Evolutionary conservation across 2,113 vertebrate genomes (phyloP), one percentile per base, ranked within the genome.

Genomic region (Hippocampus comes): DNA sequence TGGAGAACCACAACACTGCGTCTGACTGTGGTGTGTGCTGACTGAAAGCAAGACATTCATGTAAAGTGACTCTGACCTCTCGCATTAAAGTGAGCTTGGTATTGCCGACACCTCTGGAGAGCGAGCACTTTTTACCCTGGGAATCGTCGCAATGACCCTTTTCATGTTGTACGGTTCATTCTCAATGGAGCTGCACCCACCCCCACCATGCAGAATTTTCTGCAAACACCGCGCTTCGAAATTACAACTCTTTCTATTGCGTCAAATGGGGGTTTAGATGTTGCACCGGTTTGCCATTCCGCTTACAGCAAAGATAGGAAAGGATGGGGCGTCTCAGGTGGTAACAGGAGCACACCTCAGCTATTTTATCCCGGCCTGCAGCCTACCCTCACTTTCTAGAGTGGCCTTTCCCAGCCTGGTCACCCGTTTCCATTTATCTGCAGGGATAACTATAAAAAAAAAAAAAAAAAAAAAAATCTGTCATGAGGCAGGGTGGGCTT

Each of bases 401-500:
- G 73, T 84, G 88, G 84, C 88, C 87, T 85, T 79, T 76, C 74
- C 63, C 75, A 75, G 76, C 76, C 80, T 84, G 89, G 88, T 87
- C 89, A 87, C 82, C 85, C 74, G 66, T 85, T 91, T 89, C 90
- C 87, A 93, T 93, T 91, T 92, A 90, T 93, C 89, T 91, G 78
- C 78, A 83, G 82, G 85, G 84, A 91, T 90, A 92, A 92, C 90
- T 91, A 93, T 92, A 25, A 25, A 25, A 25, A 25, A 91, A 92
- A 5, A 5, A 38, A 38, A 34, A 34, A 38, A 38, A 38, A 38
- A 6, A 38, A 38, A 93, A 91, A 91, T 89, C 92, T 91, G 89
- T 93, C 91, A 91, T 82, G 80, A 84, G 78, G 79, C 83, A 88
- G 80, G 84, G 86, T 78, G 84, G 83, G 72, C 34, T 80, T 88